phyloP scores from a whole-genome alignment of 1,140 invertebrate species.

The Zelostemma sp. region DNA sequence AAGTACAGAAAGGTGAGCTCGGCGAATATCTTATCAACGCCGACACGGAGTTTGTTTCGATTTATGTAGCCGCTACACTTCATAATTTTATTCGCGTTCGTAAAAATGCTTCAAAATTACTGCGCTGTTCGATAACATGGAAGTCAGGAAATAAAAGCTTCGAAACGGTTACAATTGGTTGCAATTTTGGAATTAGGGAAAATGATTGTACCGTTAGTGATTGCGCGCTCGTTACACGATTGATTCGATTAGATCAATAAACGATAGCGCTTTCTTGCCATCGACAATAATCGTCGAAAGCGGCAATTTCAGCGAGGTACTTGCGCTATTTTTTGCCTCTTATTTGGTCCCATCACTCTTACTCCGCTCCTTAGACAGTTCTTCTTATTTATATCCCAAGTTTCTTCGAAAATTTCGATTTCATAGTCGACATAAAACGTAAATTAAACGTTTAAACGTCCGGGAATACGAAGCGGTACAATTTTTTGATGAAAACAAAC shows the following conservation, averaged over 20 bases:
- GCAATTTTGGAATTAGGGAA: constrained; percentile 44
- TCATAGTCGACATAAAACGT: neutral
- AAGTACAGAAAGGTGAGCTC: constrained; percentile 39
- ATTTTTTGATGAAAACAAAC: constrained; percentile 8
- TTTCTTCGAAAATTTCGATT: neutral
- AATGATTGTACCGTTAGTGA: constrained; percentile 58
- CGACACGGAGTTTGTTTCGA: neutral
- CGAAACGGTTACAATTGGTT: constrained; percentile 30
- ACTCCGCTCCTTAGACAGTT: too few species aligned
- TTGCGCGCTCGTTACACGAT: constrained; percentile 56
- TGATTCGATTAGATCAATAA: constrained; percentile 57
- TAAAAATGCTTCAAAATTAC: too few species aligned
- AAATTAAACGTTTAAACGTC: neutral
- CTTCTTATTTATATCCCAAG: too few species aligned
- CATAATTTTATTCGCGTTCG: too few species aligned
- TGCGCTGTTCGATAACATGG: too few species aligned
- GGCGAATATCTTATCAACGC: constrained; percentile 27
- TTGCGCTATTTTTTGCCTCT: constrained; percentile 17
- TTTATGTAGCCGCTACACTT: neutral
- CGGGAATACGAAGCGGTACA: neutral
- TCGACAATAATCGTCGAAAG: constrained; percentile 49
- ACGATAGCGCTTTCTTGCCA: constrained; percentile 38
- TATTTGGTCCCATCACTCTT: neutral
- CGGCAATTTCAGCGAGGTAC: constrained; percentile 35
- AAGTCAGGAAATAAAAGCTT: too few species aligned